A percentile compares a stretch with the other conserved stretches of the same genome.
Evolutionary conservation across 2,888 invertebrate genomes (phyloP).

Genomic region (Xestobium rufovillosum): DNA sequence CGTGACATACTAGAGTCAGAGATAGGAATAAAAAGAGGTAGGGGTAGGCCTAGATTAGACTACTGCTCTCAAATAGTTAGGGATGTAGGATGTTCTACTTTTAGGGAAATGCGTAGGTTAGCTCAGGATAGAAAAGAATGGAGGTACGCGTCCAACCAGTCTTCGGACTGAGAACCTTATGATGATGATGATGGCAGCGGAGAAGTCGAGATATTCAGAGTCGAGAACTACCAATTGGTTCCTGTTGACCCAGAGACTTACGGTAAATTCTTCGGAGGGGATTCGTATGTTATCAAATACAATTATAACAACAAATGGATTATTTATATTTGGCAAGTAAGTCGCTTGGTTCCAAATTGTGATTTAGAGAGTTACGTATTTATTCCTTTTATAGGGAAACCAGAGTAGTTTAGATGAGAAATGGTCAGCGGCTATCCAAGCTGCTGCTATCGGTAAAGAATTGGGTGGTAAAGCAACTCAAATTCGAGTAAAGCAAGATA

Average conservation of each 20-base stretch:
- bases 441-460: conserved; percentile 45
- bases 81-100: too few species aligned
- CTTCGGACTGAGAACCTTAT: too few species aligned
- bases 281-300: conserved; percentile 62
- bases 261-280: conserved; percentile 54
- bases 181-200: conserved; percentile 66
- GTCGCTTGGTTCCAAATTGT: too few species aligned
- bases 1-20: too few species aligned
- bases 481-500: conserved; percentile 60
- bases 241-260: conserved; percentile 42
- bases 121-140: too few species aligned
- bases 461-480: conserved; percentile 51
- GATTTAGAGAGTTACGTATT: too few species aligned
- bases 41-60: too few species aligned
- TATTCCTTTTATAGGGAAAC: too few species aligned
- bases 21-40: too few species aligned
- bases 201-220: conserved; percentile 43
- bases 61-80: too few species aligned
- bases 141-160: too few species aligned
- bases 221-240: conserved; percentile 46
- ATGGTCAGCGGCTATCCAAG: conserved; percentile 47
- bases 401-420: conserved; percentile 49
- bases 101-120: too few species aligned
- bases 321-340: conserved; percentile 64
- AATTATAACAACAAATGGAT: conserved; percentile 51